A percentile compares a stretch with the other conserved stretches of the same genome.
Evolutionary conservation across 2,113 vertebrate genomes (phyloP).

Genomic region (Austrofundulus limnaeus): DNA sequence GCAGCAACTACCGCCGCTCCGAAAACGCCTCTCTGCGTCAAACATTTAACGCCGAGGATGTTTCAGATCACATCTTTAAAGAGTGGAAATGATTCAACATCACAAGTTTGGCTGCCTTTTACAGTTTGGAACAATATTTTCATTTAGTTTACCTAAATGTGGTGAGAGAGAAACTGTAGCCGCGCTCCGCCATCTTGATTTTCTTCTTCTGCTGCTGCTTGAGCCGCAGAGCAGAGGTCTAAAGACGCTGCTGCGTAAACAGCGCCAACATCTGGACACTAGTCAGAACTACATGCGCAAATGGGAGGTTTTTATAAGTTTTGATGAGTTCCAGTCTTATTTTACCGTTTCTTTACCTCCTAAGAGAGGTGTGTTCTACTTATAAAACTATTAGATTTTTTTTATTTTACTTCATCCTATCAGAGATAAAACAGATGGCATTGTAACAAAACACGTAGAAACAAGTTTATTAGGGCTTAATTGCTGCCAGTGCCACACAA

Average conservation of each 20-base stretch:
- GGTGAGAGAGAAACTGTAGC: slow-evolving; percentile 96
- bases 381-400: too few species aligned
- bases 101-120: fast-evolving
- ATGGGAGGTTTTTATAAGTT: too few species aligned
- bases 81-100: fast-evolving
- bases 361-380: too few species aligned
- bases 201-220: slow-evolving; percentile 46
- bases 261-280: slow-evolving; percentile 26
- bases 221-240: fast-evolving
- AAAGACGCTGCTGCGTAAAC: not conserved
- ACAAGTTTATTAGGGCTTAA: too few species aligned
- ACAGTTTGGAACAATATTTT: not conserved
- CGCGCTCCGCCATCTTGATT: slow-evolving; percentile 94
- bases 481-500: too few species aligned
- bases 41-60: not conserved
- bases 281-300: not conserved
- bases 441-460: too few species aligned
- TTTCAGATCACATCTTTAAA: fast-evolving
- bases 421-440: too few species aligned
- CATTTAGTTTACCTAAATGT: slow-evolving; percentile 89
- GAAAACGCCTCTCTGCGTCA: fast-evolving
- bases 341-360: too few species aligned
- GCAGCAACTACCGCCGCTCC: slow-evolving; percentile 38
- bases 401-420: too few species aligned
- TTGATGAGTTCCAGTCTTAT: too few species aligned